Evolutionary conservation across 2,888 invertebrate genomes (phyloP), one percentile per base, ranked within the genome.

Genomic region (Tryphoninae sp.): DNA sequence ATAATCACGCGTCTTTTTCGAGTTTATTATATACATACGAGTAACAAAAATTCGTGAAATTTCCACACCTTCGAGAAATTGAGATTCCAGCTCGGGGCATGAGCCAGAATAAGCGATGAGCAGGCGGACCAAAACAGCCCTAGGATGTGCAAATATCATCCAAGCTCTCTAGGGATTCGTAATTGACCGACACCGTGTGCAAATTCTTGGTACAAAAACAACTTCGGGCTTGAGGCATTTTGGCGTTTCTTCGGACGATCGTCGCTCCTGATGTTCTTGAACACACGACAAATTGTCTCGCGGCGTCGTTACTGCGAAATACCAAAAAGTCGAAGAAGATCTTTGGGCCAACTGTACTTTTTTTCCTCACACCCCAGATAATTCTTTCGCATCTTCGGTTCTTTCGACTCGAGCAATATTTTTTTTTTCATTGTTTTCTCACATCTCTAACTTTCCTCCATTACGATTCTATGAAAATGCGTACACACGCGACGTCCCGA

Each of bases 1-100:
- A 45, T 2, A 2, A 45, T 13, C 0, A 13, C 2, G 45, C 13
- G 9, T 45, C 3, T 11, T 45, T 45, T 11, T 45, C 45, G 13
- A 45, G 45, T 45, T 45, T 45, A 45, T 8, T 55, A 19, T 23
- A 26, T 51, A 49, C 51, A 33, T 7, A n/a, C 23, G 45, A 33
- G 45, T 33, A 33, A 33, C 45, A 53, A 45, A 40, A 40, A 2
- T 49, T 42, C 49, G 7, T 22, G 45, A n/a, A 75, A 75, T 78
- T 78, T 81, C 71, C 71, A 71, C 81, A 74, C 78, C 71, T 74
- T 62, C 11, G 9, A 51, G 33, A 53, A 62, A 62, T 67, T 67
- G 49, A 67, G 65, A 75, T 75, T 75, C 49, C 45, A 75, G 58
- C 67, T 67, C 9, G 65, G 26, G 75, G 65, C 45, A 53, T 2